phyloP scores from a whole-genome alignment of 2,113 vertebrate species.

The Pelobates fuscus region DNA sequence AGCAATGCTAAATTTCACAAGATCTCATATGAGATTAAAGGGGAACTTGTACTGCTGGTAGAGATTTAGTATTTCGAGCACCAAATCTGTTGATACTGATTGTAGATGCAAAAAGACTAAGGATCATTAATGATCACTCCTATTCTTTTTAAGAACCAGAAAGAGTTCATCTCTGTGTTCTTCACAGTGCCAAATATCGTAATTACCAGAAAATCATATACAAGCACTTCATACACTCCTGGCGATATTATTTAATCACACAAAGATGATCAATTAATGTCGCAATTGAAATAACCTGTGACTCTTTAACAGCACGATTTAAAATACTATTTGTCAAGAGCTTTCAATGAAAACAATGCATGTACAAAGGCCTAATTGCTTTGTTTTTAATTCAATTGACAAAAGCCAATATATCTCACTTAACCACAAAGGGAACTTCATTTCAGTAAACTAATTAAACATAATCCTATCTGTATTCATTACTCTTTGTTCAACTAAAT shows the following conservation, averaged over 20 bases:
- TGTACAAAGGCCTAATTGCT: constrained; percentile 72
- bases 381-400: constrained; percentile 77
- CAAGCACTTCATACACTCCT: constrained; percentile 10
- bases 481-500: constrained; percentile 75
- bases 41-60: too few species aligned
- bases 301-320: constrained; percentile 51
- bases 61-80: too few species aligned
- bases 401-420: constrained; percentile 79
- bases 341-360: constrained; percentile 72
- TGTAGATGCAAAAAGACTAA: too few species aligned
- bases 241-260: constrained; percentile 12
- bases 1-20: too few species aligned
- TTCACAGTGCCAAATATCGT: too few species aligned
- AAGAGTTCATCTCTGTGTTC: too few species aligned
- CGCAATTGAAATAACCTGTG: constrained; percentile 50
- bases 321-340: constrained; percentile 65
- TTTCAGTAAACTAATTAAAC: constrained; percentile 82
- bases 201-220: too few species aligned
- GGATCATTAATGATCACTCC: too few species aligned
- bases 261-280: constrained; percentile 53
- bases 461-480: constrained; percentile 76
- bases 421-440: constrained; percentile 69
- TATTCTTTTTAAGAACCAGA: too few species aligned
- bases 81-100: too few species aligned
- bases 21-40: too few species aligned